These are phyloP conservation scores for Drosophila oshimai DNA, from an alignment of 1,140 invertebrate genomes.

Conservation along the genomic window DNA sequence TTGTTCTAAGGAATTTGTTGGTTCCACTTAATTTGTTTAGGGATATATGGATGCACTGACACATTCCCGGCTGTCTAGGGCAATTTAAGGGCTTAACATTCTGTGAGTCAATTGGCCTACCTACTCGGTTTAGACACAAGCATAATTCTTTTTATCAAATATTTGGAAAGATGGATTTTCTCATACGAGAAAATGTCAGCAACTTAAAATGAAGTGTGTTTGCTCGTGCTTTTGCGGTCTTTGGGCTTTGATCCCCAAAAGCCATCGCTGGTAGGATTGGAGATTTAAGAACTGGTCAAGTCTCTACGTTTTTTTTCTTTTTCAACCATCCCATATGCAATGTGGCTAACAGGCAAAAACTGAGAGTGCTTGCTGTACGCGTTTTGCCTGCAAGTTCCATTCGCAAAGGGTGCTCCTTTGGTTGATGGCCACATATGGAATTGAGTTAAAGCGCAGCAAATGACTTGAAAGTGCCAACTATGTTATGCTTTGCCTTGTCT, in stretches of 20 bases:
- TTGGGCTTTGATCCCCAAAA: conserved; percentile 57
- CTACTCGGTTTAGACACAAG: conserved; percentile 29
- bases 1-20: conserved; percentile 1
- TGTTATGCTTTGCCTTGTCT: conserved; percentile 63
- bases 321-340: conserved; percentile 28
- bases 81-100: conserved; percentile 45
- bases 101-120: conserved; percentile 25
- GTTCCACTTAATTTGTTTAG: conserved; percentile 17
- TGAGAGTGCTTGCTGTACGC: conserved; percentile 57
- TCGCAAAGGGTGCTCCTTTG: conserved; percentile 52
- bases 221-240: conserved; percentile 26
- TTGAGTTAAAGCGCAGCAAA: conserved; percentile 75
- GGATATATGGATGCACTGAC: not conserved
- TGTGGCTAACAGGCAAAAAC: conserved; percentile 2
- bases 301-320: not conserved
- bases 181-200: conserved; percentile 68
- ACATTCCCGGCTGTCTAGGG: conserved; percentile 17
- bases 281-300: conserved; percentile 51
- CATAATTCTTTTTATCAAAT: conserved; percentile 76
- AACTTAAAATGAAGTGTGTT: conserved; percentile 32
- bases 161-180: conserved; percentile 78
- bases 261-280: conserved; percentile 8
- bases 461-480: conserved; percentile 80
- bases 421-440: conserved; percentile 69
- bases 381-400: conserved; percentile 42